These are phyloP conservation scores for Fistularia commersonii DNA, from an alignment of 2,797 vertebrate genomes.

Conservation along the genomic window DNA sequence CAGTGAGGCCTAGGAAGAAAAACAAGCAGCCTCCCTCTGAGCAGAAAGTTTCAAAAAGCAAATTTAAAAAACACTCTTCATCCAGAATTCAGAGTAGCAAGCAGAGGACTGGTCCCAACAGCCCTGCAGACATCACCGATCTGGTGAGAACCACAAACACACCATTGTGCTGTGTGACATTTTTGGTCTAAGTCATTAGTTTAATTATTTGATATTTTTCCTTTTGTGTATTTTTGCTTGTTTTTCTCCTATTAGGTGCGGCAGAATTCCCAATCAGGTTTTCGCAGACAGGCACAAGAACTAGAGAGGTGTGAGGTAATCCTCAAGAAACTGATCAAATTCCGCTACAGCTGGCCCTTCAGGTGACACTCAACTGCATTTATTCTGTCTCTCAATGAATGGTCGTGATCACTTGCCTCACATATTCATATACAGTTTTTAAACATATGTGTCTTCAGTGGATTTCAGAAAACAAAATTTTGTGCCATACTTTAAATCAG, in stretches of 20 bases:
- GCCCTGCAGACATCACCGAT: slow-evolving; percentile 88
- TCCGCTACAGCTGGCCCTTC: slow-evolving; percentile 97
- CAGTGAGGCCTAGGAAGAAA: slow-evolving; percentile 91
- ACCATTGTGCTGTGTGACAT: no score
- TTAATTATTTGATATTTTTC: not conserved
- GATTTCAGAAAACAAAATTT: no score
- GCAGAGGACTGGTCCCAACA: slow-evolving; percentile 66
- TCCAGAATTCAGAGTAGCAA: slow-evolving; percentile 64
- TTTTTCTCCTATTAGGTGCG: slow-evolving; percentile 76
- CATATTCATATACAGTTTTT: no score
- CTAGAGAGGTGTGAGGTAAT: slow-evolving; percentile 94
- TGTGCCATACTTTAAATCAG: no score
- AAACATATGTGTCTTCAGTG: no score
- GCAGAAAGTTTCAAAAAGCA: slow-evolving; percentile 74
- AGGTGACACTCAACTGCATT: slow-evolving; percentile 73
- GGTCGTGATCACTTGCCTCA: no score
- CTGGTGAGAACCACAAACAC: slow-evolving; percentile 77
- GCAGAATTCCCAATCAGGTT: slow-evolving; percentile 76
- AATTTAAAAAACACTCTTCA: slow-evolving; percentile 77
- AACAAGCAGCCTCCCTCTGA: slow-evolving; percentile 74
- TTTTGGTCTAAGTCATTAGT: no score
- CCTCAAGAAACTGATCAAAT: slow-evolving; percentile 89
- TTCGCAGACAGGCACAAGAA: slow-evolving; percentile 80
- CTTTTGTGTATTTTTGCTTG: not conserved
- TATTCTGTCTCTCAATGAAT: no score